Percentiles rank a stretch among this genome's conserved stretches.
Conservation (phyloP, 2,888 invertebrate genomes). For the Hirtodrosophila duncani region DNA sequence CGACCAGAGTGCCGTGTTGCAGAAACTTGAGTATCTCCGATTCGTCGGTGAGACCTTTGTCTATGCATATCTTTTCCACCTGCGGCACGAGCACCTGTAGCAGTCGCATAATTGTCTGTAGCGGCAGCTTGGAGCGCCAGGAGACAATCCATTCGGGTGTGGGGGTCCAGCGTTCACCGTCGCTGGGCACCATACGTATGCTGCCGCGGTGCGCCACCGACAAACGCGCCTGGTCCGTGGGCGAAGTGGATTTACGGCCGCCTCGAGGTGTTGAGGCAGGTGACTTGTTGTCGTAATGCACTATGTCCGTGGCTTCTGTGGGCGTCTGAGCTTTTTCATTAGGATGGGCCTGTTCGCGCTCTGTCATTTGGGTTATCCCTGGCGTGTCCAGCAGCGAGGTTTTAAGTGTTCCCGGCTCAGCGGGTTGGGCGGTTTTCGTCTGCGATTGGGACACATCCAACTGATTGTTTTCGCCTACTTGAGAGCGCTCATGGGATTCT, state of each 20-base stretch:
- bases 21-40: conserved; percentile 99
- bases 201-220: conserved; percentile 81
- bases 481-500: conserved; percentile 59
- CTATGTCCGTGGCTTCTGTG: conserved; percentile 55
- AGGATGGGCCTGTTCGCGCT: conserved; percentile 94
- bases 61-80: conserved; percentile 99
- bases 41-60: conserved; percentile 98
- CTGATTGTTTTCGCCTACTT: conserved; percentile 44
- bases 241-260: conserved; percentile 46
- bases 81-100: conserved; percentile 99
- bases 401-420: conserved; percentile 94
- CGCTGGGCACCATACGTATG: conserved; percentile 80
- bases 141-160: conserved; percentile 95
- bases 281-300: conserved; percentile 52
- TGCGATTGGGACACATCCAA: conserved; percentile 11
- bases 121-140: conserved; percentile 97
- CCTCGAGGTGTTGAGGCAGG: conserved; percentile 34
- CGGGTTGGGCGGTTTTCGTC: conserved; percentile 87
- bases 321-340: conserved; percentile 52
- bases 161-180: conserved; percentile 86
- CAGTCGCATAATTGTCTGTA: conserved; percentile 99
- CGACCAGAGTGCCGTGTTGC: conserved; percentile 98
- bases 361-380: conserved; percentile 93
- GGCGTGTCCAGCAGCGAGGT: conserved; percentile 95
- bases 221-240: conserved; percentile 59